These are phyloP conservation scores for Clusia tigrina DNA, from an alignment of 2,888 invertebrate genomes.

Conservation along the genomic window DNA sequence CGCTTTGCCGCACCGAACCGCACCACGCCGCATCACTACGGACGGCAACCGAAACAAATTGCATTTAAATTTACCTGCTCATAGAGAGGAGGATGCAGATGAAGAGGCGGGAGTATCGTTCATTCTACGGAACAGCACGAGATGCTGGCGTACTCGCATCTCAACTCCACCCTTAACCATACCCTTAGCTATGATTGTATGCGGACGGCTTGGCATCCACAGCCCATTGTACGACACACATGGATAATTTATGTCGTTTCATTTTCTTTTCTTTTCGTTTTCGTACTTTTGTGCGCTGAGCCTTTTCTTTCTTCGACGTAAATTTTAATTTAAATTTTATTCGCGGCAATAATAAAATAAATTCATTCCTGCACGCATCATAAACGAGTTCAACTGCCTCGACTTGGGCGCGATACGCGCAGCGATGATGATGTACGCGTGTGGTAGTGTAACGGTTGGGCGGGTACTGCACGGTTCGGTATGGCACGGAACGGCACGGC, in stretches of 20 bases:
- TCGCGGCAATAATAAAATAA: conserved; percentile 52
- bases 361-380: conserved; percentile 47
- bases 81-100: conserved; percentile 14
- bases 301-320: conserved; percentile 29
- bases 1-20: too few species aligned
- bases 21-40: too few species aligned
- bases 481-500: not conserved
- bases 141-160: not conserved
- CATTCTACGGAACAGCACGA: too few species aligned
- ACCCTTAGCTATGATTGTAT: too few species aligned
- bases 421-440: not conserved
- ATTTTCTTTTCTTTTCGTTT: conserved; percentile 8
- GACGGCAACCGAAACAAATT: conserved; percentile 60
- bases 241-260: conserved; percentile 32
- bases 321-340: conserved; percentile 62
- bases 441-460: not conserved
- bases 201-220: not conserved
- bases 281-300: not conserved
- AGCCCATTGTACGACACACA: not conserved
- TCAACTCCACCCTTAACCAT: not conserved
- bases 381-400: conserved; percentile 34
- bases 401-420: not conserved
- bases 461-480: too few species aligned
- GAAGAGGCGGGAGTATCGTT: not conserved
- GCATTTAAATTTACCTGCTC: conserved; percentile 59